Evolutionary conservation across 1,140 invertebrate species (phyloP).

Genomic region (Marisa cornuarietis): DNA sequence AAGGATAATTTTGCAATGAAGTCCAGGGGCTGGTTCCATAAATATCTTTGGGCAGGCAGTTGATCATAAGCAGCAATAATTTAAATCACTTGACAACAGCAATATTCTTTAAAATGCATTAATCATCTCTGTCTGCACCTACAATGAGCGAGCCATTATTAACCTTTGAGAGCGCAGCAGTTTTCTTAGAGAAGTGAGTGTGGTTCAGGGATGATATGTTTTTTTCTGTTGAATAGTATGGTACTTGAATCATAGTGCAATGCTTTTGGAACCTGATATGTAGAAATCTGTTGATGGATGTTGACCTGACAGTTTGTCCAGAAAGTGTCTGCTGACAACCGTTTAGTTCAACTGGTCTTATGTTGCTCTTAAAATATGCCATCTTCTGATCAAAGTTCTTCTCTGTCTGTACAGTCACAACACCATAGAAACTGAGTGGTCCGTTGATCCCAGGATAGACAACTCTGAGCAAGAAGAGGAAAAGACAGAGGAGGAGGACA

Average conservation of each 20-base stretch:
- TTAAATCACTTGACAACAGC: too few relatives aligned
- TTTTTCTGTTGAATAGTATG: neutral
- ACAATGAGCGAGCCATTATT: too few relatives aligned
- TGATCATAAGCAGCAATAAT: too few relatives aligned
- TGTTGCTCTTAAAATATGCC: neutral
- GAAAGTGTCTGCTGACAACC: too few relatives aligned
- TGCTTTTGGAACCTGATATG: neutral
- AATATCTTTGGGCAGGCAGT: too few relatives aligned
- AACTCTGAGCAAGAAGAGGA: slow-evolving; percentile 13
- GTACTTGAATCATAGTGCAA: neutral
- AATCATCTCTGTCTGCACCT: too few relatives aligned
- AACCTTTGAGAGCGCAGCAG: too few relatives aligned
- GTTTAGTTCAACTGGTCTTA: too few relatives aligned
- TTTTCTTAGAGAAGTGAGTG: neutral
- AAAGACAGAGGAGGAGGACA: slow-evolving; percentile 27
- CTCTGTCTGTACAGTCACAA: slow-evolving; percentile 11
- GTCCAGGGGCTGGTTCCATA: too few relatives aligned
- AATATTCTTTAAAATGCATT: too few relatives aligned
- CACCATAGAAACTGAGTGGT: slow-evolving; percentile 17
- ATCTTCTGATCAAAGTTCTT: neutral
- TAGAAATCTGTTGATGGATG: neutral
- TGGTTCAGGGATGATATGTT: neutral
- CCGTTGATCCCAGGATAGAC: neutral
- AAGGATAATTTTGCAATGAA: too few relatives aligned
- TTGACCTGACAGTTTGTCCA: neutral